These are phyloP conservation scores for Sycobia sp. DNA, from an alignment of 1,140 invertebrate species.

Conservation along the genomic window DNA sequence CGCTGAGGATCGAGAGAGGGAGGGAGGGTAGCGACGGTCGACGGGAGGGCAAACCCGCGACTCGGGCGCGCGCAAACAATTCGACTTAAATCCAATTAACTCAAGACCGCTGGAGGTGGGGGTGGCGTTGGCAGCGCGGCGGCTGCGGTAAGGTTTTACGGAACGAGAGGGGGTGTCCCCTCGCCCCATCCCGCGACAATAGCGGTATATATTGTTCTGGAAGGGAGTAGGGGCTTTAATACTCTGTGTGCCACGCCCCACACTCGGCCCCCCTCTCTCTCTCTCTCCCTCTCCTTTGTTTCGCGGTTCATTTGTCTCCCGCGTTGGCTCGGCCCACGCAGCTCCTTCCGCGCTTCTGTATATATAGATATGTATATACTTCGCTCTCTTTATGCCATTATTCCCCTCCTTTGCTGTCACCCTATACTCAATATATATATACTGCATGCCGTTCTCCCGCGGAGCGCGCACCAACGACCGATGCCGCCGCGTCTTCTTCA, in stretches of 20 bases:
- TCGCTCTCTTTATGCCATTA: too few species aligned
- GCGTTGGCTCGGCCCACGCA: constrained; percentile 35
- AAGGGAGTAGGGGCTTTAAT: constrained; percentile 53
- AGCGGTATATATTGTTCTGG: constrained; percentile 42
- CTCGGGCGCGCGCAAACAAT: constrained; percentile 46
- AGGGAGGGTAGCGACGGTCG: not conserved
- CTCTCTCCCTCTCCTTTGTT: constrained; percentile 54
- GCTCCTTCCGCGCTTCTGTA: not conserved
- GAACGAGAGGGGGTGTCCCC: constrained; percentile 1
- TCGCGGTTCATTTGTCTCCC: constrained; percentile 59
- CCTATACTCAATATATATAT: too few species aligned
- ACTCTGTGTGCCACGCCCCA: constrained; percentile 54
- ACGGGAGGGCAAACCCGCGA: not conserved
- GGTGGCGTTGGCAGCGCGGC: not conserved
- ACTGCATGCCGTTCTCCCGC: too few species aligned
- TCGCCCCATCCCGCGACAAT: constrained; percentile 44
- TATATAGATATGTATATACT: too few species aligned
- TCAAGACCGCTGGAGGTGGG: constrained; percentile 40
- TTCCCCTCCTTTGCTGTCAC: too few species aligned
- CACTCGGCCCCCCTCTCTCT: constrained; percentile 28
- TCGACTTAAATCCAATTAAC: constrained; percentile 59
- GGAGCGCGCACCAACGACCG: too few species aligned
- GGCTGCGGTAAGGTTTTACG: not conserved
- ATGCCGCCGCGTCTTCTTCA: constrained; percentile 29
- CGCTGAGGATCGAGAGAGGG: too few species aligned